Evolutionary conservation across 2,113 vertebrate species (phyloP), one percentile per base, ranked within the genome.

Genomic region (Calyptomena viridis): DNA sequence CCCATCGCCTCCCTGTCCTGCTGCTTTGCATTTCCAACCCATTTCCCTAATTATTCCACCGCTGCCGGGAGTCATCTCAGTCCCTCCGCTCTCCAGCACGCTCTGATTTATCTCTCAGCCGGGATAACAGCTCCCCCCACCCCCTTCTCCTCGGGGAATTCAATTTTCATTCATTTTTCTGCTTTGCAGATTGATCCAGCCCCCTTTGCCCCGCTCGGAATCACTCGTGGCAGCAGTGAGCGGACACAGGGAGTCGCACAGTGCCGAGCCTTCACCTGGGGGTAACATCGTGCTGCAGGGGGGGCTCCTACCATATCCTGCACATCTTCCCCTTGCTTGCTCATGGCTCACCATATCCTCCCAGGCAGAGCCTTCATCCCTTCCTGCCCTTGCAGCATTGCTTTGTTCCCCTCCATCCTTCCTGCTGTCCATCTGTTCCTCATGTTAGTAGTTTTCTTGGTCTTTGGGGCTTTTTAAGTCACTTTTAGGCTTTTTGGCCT

Each of bases 81-180:
- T 90, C 91, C 84, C 68, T 59, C 30, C 19, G 58, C 85, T 94
- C 92, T 11, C 59, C 42, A 30, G 95, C 97, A 96, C 37, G 31
- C 95, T 97, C 92, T 98, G 98, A 98, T 98, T 98, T 98, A 98
- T 98, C 97, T 96, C 94, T 97, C 96, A 96, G 97, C 96, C 74
- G 72, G 90, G 95, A 94, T 97, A 97, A 96, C 94, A 97, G 96
- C 96, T 97, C 94, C 94, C 92, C 22, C 79, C 93, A 55, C 46
- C 83, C 73, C 95, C 56, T 92, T 90, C 96, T 97, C 97, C 95
- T 71, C 8, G 1, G 96, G 97, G 98, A 98, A 98, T 98, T 97
- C 92, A 97, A 98, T 98, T 98, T 98, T 98, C 98, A 97, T 98
- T 98, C 98, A 98, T 98, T 98, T 98, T 98, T 98, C 97, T 94